phyloP scores from a whole-genome alignment of 2,888 invertebrate genomes.

The Urechis unicinctus region DNA sequence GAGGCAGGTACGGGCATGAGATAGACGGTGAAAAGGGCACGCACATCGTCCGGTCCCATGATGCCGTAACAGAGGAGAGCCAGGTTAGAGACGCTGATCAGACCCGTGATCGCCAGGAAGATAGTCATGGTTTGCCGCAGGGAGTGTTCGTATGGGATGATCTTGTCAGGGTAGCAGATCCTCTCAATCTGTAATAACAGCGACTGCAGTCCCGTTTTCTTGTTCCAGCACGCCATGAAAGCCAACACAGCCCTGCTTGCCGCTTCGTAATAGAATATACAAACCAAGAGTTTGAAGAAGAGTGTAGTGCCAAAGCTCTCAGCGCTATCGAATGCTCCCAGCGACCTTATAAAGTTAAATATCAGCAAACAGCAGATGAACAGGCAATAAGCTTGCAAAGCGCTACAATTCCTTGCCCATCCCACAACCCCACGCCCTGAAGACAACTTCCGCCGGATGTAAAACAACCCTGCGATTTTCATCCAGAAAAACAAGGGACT shows the following conservation, averaged over 20 bases:
- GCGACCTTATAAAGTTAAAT: constrained; percentile 15
- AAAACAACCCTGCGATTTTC: constrained; percentile 16
- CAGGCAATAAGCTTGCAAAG: constrained; percentile 12
- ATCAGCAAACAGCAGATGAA: constrained; percentile 7
- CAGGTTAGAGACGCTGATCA: constrained; percentile 8
- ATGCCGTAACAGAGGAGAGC: neutral
- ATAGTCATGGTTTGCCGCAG: constrained; percentile 1
- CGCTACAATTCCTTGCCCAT: neutral
- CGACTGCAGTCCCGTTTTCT: constrained; percentile 4
- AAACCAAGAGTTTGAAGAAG: constrained; percentile 25
- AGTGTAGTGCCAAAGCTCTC: constrained; percentile 17
- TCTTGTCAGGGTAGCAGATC: constrained; percentile 15
- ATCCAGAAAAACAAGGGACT: constrained; percentile 12
- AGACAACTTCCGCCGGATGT: constrained; percentile 6
- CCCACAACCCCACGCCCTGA: neutral
- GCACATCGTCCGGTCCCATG: neutral
- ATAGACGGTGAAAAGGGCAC: neutral
- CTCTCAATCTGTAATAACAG: constrained; percentile 15
- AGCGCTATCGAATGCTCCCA: constrained; percentile 8
- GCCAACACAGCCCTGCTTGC: constrained; percentile 7
- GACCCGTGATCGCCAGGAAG: constrained; percentile 4
- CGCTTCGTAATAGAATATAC: constrained; percentile 20
- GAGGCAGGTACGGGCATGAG: neutral
- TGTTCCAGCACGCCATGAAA: constrained; percentile 4
- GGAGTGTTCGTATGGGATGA: constrained; percentile 17